phyloP scores from a whole-genome alignment of 2,888 invertebrate genomes.

The Drosophila phalerata region DNA sequence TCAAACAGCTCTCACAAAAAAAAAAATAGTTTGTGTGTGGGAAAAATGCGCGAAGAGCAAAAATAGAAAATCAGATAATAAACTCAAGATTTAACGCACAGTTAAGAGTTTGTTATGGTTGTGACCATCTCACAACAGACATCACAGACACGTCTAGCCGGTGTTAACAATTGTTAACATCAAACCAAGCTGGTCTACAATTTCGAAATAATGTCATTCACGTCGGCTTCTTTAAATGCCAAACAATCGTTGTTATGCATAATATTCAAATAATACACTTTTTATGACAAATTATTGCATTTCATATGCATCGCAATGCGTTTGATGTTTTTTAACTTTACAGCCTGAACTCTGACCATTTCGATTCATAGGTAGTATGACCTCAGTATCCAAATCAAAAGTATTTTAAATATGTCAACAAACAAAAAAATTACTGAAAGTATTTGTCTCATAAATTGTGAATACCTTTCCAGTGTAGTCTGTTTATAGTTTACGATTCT shows the following conservation, averaged over 20 bases:
- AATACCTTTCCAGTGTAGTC: background rate
- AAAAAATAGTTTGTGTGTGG: constrained; percentile 25
- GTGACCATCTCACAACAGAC: constrained; percentile 13
- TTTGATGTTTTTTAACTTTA: constrained; percentile 18
- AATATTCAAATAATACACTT: background rate
- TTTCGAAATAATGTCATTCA: constrained; percentile 18
- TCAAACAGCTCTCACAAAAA: background rate
- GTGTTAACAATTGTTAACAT: background rate
- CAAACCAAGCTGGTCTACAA: constrained; percentile 14
- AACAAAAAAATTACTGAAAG: background rate
- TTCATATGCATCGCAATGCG: background rate
- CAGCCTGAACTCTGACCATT: background rate
- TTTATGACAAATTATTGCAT: constrained; percentile 20
- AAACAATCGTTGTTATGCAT: constrained; percentile 11
- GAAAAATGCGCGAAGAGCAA: constrained; percentile 30
- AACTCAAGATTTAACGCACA: constrained; percentile 20
- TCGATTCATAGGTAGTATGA: background rate
- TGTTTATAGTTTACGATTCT: background rate
- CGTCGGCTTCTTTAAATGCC: constrained; percentile 16
- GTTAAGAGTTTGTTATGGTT: constrained; percentile 19
- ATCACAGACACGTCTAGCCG: constrained; percentile 33
- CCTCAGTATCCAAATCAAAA: constrained; percentile 1
- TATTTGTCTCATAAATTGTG: background rate
- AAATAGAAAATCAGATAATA: constrained; percentile 21
- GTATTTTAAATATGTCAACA: background rate